Conservation (phyloP, 2,797 vertebrate species). For the Ctenopoma multispine region DNA sequence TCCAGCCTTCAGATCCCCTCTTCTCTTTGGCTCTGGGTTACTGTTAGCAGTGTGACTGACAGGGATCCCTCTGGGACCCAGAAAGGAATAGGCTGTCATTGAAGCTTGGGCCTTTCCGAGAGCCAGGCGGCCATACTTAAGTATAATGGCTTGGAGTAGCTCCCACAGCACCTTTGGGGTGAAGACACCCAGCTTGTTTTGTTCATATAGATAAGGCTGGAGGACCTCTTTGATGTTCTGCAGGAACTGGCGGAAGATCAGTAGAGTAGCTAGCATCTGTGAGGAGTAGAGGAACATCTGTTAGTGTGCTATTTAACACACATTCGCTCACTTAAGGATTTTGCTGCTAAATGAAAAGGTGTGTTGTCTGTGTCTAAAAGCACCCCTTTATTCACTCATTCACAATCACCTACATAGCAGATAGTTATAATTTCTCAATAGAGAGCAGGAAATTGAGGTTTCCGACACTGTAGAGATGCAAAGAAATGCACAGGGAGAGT, state of each 20-base stretch:
- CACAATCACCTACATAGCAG: background rate
- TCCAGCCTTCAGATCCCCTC: conserved; percentile 91
- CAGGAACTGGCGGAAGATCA: conserved; percentile 94
- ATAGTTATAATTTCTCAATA: background rate
- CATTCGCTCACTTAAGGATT: background rate
- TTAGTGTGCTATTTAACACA: conserved; percentile 10
- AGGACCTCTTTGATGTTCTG: conserved; percentile 93
- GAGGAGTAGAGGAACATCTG: conserved; percentile 16
- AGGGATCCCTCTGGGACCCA: conserved; percentile 57
- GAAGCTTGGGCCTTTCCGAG: conserved; percentile 78
- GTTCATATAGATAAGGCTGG: conserved; percentile 91
- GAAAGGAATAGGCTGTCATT: conserved; percentile 73
- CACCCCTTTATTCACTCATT: background rate
- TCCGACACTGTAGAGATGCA: too few species aligned
- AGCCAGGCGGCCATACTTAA: conserved; percentile 78
- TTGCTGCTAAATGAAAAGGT: background rate
- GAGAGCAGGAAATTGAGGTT: background rate
- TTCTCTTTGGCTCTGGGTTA: conserved; percentile 70
- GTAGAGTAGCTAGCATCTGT: conserved; percentile 93
- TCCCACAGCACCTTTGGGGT: conserved; percentile 83
- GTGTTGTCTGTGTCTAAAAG: background rate
- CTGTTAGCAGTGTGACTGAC: conserved; percentile 51
- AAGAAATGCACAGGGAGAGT: too few species aligned
- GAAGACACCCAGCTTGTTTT: conserved; percentile 89
- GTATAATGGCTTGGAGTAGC: conserved; percentile 80